A percentile compares a stretch with the other conserved stretches of the same genome.
Conservation (phyloP, 2,888 invertebrate species). For the Lycia hirtaria region DNA sequence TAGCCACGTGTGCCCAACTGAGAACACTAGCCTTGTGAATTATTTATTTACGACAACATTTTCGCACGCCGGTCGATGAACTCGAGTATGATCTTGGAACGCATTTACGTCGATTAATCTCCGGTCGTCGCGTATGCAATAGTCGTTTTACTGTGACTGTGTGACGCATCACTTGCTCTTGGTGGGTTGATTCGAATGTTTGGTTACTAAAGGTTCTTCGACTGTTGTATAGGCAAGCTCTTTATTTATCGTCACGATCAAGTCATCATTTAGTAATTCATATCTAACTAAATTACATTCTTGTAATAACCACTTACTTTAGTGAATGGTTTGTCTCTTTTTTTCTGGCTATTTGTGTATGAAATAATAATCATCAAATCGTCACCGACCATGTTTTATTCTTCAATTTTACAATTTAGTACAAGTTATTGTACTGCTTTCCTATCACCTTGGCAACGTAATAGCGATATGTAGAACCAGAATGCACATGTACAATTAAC, state of each 20-base stretch:
- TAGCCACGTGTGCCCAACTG: constrained; percentile 80
- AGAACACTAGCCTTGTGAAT: constrained; percentile 86
- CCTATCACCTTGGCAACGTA: too few relatives aligned
- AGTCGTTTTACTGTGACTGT: constrained; percentile 35
- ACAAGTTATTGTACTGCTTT: too few relatives aligned
- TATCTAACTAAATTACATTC: background rate
- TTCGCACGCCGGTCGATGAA: constrained; percentile 84
- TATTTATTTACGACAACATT: constrained; percentile 86
- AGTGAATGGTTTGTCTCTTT: background rate
- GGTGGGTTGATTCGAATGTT: constrained; percentile 6
- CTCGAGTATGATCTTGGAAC: constrained; percentile 81
- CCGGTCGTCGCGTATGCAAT: constrained; percentile 54
- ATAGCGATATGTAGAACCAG: background rate
- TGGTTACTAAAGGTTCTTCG: background rate
- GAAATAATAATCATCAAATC: too few relatives aligned
- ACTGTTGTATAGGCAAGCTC: background rate
- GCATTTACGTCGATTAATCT: constrained; percentile 81
- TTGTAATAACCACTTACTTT: background rate
- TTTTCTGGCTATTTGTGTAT: background rate
- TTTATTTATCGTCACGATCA: too few relatives aligned
- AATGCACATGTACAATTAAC: background rate
- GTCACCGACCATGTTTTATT: too few relatives aligned
- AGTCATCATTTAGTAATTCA: too few relatives aligned
- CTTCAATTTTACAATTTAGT: too few relatives aligned
- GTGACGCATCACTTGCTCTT: constrained; percentile 12